Evolutionary conservation across 2,797 vertebrate genomes (phyloP), one percentile per base, ranked within the genome.

Genomic region (Gouania willdenowi): DNA sequence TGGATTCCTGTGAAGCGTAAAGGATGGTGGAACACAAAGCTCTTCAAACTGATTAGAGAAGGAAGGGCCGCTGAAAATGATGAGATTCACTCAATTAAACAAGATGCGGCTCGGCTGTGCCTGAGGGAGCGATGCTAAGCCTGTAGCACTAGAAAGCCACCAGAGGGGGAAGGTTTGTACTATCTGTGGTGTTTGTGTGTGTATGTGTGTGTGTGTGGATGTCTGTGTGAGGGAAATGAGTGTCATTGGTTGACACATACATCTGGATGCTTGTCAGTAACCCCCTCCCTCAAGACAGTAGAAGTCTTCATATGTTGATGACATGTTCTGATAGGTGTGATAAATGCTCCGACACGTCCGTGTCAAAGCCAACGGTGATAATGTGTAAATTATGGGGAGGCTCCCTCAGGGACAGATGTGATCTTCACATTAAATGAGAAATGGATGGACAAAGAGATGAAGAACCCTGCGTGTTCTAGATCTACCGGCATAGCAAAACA

Each of bases 1-100:
- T 10, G 21, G 41, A 36, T 40, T 59, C 49, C 45, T 25, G 44
- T 46, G 39, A 64, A 67, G 72, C 35, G 16, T 36, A 43, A 45
- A 60, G 59, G 46, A 57, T 63, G 49, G 41, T 39, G 25, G 60
- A 42, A 73, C 65, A 61, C 55, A 41, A 61, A 66, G 58, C 78
- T 74, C 71, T 80, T 75, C 53, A 65, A 75, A 70, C 54, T 79
- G 73, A 84, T 82, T 76, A 79, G 63, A 56, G 31, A 29, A 27
- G 43, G 50, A 22, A 41, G 61, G 51, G 50, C 47, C 46, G 33
- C 41, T 71, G 61, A 57, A 73, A 72, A 84, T 77, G 71, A 84
- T 77, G 79, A 73, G 76, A 80, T 65, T 56, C 76, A 77, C 77
- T 82, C 81, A 79, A 84, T 86, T 84, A 86, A 75, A 79, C 54